Percentiles rank a stretch among this genome's conserved stretches.
Evolutionary conservation across 2,797 vertebrate genomes (phyloP).

Genomic region (Tachyglossus aculeatus): DNA sequence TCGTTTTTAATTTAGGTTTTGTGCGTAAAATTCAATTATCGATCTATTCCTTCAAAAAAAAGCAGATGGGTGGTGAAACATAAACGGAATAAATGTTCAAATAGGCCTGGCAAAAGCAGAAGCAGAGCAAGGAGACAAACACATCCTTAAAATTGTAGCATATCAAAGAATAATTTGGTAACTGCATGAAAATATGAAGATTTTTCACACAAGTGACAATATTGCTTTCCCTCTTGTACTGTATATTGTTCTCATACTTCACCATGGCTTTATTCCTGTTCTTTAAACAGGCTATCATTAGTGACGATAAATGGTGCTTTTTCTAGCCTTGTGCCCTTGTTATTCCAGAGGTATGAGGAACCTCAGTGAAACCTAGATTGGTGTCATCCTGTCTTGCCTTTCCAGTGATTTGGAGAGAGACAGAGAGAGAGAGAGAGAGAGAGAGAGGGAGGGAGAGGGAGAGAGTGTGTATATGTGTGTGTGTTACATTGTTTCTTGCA

Average conservation of each 20-base stretch:
- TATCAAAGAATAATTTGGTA: background rate
- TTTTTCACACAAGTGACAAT: background rate
- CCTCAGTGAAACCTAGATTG: background rate
- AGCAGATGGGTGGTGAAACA: too few relatives aligned
- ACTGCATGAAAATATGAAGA: background rate
- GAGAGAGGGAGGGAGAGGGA: too few relatives aligned
- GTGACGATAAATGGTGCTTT: background rate
- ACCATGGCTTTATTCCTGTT: background rate
- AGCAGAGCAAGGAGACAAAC: background rate
- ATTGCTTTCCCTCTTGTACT: background rate
- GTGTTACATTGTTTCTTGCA: slow-evolving; percentile 13
- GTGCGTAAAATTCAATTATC: too few relatives aligned
- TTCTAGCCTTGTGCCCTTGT: rapidly evolving
- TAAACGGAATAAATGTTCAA: background rate
- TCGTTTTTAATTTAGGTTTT: too few relatives aligned
- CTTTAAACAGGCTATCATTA: background rate
- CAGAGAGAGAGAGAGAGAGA: too few relatives aligned
- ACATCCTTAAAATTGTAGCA: background rate
- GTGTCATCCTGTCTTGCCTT: background rate
- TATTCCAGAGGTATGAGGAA: background rate
- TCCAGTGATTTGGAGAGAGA: too few relatives aligned
- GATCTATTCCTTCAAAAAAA: too few relatives aligned
- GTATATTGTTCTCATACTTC: background rate
- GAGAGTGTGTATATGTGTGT: too few relatives aligned
- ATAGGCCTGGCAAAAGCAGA: background rate